Evolutionary conservation across 1,140 invertebrate species (phyloP).

Genomic region (Nasonia vitripennis): DNA sequence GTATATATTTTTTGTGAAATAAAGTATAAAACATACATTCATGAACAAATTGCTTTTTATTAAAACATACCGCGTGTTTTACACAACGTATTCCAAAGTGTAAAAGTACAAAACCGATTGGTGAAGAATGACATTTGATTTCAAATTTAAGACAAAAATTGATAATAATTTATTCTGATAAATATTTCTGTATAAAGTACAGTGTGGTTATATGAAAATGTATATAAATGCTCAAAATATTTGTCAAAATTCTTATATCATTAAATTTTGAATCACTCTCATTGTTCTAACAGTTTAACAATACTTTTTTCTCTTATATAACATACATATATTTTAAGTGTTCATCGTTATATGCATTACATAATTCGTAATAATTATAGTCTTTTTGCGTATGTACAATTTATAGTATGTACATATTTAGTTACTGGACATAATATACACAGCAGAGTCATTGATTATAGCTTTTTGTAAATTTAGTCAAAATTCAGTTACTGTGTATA

Average conservation of each 20-base stretch:
- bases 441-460: not conserved
- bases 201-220: slow-evolving; percentile 25
- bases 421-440: not conserved
- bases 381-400: slow-evolving; percentile 22
- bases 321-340: not conserved
- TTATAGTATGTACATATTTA: slow-evolving; percentile 15
- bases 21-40: not conserved
- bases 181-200: not conserved
- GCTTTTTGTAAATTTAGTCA: not conserved
- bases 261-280: not conserved
- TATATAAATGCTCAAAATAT: slow-evolving; percentile 20
- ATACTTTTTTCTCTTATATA: slow-evolving; percentile 13
- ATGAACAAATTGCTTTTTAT: too few species aligned
- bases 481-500: not conserved
- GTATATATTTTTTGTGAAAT: not conserved
- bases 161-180: slow-evolving; percentile 13
- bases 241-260: not conserved
- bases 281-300: not conserved
- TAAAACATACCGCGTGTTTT: too few species aligned
- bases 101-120: too few species aligned
- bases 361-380: not conserved
- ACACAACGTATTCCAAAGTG: too few species aligned
- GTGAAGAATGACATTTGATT: too few species aligned
- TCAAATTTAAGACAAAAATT: not conserved
- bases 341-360: not conserved